These are phyloP conservation scores for Lacerta agilis DNA, from an alignment of 2,797 vertebrate species.

Conservation along the genomic window DNA sequence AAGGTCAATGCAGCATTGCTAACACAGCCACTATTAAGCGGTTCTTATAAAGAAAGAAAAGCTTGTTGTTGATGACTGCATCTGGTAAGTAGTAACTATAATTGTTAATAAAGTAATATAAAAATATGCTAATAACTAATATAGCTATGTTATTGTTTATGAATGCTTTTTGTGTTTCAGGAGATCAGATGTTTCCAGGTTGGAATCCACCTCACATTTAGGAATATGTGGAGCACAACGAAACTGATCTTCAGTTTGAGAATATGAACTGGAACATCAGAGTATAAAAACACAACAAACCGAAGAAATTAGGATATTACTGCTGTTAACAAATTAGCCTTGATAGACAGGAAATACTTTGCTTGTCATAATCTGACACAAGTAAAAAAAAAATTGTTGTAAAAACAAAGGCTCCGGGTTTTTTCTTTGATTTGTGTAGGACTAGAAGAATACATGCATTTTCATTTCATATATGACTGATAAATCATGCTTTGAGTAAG, in stretches of 20 bases:
- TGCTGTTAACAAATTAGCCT: slow-evolving; percentile 7
- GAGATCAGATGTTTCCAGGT: slow-evolving; percentile 22
- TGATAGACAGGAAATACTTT: background rate
- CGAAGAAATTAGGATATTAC: background rate
- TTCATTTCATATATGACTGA: no score
- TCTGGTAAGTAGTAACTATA: slow-evolving; percentile 30
- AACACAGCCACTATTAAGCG: slow-evolving; percentile 15
- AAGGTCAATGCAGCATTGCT: slow-evolving; percentile 53
- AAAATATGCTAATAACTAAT: background rate
- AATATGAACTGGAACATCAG: background rate
- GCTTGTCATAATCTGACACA: background rate
- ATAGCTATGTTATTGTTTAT: slow-evolving; percentile 4
- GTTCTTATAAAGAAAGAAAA: slow-evolving; percentile 33
- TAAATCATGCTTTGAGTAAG: no score
- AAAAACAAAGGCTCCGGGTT: background rate
- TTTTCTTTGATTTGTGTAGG: slow-evolving; percentile 12
- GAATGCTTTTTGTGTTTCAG: slow-evolving; percentile 37
- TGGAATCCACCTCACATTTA: slow-evolving; percentile 17
- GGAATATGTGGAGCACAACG: background rate
- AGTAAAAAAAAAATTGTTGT: slow-evolving; percentile 28
- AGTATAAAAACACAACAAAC: background rate
- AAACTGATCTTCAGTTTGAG: background rate
- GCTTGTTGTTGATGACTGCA: slow-evolving; percentile 12
- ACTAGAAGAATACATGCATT: no score
- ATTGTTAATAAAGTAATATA: slow-evolving; percentile 27